A percentile compares a stretch with the other conserved stretches of the same genome.
These are phyloP conservation scores for Chloropsis hardwickii DNA, from an alignment of 2,113 vertebrate species.

Conservation along the genomic window DNA sequence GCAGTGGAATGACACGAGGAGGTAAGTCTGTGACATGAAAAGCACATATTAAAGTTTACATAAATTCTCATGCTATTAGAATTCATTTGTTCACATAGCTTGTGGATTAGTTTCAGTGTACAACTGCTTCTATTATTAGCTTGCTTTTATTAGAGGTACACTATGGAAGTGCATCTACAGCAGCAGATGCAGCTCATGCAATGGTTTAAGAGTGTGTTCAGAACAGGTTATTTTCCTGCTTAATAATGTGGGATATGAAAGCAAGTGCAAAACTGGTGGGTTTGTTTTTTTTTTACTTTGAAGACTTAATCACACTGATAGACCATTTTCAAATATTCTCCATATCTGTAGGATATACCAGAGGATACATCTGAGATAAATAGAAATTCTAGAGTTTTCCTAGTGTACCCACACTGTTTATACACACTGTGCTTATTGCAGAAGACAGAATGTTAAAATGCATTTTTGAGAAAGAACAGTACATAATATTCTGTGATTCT, in stretches of 20 bases:
- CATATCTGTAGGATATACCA: neutral
- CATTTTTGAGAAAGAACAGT: neutral
- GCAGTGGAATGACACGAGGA: slow-evolving; percentile 77
- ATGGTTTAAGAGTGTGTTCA: rapidly evolving
- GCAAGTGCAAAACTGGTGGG: rapidly evolving
- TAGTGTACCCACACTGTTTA: neutral
- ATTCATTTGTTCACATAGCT: neutral
- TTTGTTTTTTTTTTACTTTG: neutral
- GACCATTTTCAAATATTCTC: neutral
- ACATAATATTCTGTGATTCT: neutral
- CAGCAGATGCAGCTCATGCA: neutral
- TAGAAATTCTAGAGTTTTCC: neutral
- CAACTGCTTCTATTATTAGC: neutral
- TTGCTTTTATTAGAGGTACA: neutral
- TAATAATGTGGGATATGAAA: neutral
- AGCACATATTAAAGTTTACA: neutral
- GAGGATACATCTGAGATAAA: neutral
- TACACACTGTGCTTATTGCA: neutral
- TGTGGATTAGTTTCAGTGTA: neutral
- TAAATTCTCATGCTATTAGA: neutral
- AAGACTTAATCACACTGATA: neutral
- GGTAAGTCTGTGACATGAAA: slow-evolving; percentile 62
- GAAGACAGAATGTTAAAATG: neutral
- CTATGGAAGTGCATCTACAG: neutral
- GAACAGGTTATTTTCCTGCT: neutral